Conservation (phyloP, 2,888 invertebrate species). For the Pristionchus maxplancki region DNA sequence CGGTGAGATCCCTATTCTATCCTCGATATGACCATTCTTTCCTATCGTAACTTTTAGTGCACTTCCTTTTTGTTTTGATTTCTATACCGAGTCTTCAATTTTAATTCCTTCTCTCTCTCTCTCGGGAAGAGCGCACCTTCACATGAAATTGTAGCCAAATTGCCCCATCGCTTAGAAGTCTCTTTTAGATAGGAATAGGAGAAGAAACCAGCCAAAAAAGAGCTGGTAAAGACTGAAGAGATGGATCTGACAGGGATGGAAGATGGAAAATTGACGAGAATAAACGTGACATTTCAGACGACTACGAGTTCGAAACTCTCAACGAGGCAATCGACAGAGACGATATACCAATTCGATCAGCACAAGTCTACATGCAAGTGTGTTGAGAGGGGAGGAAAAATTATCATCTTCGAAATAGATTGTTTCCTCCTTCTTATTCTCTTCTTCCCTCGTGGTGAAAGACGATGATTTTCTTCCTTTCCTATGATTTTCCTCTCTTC, state of each 20-base stretch:
- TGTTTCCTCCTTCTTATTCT: not conserved
- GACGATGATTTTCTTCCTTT: not conserved
- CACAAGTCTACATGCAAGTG: conserved; percentile 1
- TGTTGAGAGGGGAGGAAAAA: not conserved
- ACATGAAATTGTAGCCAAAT: not conserved
- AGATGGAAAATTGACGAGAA: not conserved
- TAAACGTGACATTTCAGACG: not conserved
- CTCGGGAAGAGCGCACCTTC: not conserved
- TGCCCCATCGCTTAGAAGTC: not conserved
- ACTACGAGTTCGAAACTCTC: not conserved
- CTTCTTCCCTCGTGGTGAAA: not conserved
- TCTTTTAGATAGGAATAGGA: not conserved
- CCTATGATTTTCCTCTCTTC: not conserved
- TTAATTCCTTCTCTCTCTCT: not conserved
- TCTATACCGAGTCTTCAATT: no score
- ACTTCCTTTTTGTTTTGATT: no score
- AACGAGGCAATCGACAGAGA: not conserved
- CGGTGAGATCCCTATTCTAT: not conserved
- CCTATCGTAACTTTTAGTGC: not conserved
- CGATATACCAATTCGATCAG: not conserved
- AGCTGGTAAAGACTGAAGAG: not conserved
- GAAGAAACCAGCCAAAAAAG: not conserved
- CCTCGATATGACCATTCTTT: not conserved
- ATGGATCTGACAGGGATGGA: no score
- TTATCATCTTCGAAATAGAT: not conserved